Base-by-base conservation (phyloP, 2,797 vertebrate genomes). In the Anomalospiza imberbis region DNA sequence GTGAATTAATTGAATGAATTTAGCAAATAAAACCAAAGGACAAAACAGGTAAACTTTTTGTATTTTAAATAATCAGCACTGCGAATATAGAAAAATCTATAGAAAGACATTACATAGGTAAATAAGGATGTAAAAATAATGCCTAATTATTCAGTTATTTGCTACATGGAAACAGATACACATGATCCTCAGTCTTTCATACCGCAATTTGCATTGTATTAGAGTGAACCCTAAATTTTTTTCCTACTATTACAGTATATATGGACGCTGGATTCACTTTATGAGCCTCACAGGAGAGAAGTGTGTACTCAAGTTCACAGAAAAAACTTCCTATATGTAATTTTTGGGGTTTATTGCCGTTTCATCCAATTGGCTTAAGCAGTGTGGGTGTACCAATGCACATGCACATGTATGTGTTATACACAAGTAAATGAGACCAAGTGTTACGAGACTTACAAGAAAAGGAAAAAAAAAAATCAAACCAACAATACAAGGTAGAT, bases 321-420 rank as follows among this genome's bases (percentile, higher is more conserved):
- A 29, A n/a, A 72, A 63, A 77, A 36, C 2, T 0, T 61, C 3
- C 1, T 24, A 26, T 29, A 18, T 31, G 7, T 58, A 3, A 12
- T 24, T 77, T 36, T 34, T 9, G 12, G 0, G 0, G 1, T 7
- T 81, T 53, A 21, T 57, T 85, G 13, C 2, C 5, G 74, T 94
- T 85, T 71, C 21, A 58, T 22, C 29, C 25, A 66, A 7, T 42
- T 75, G 74, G 4, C 13, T 83, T 61, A 77, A 88, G 44, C 15
- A 72, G 5, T 7, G 48, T 65, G 18, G 28, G 26, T 31, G 4
- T 62, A 65, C 4, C 11, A 67, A 63, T 13, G 53, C n/a, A 36
- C 2, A 29, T 22, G 11, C 3, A 42, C 0, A 0, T 40, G 22
- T 25, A 42, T 31, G 36, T 66, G 7, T 51, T 65, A 16, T 32